Conservation (phyloP, 2,113 vertebrate species). For the Heterochromis multidens region DNA sequence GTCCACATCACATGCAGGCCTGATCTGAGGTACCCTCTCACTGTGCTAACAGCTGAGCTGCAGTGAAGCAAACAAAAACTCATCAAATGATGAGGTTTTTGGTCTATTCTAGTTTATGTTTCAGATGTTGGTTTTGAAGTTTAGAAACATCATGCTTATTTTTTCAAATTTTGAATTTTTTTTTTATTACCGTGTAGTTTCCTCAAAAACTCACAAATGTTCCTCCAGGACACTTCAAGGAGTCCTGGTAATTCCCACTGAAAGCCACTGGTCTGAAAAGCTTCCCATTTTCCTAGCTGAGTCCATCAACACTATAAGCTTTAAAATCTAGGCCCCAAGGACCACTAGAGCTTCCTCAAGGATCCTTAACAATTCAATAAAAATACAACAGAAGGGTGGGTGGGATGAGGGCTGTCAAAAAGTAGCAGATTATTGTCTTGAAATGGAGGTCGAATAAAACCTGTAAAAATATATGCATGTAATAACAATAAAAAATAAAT, state of each 20-base stretch:
- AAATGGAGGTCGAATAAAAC: background rate
- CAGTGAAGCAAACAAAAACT: background rate
- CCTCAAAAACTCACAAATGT: background rate
- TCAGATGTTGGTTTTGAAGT: background rate
- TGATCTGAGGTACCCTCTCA: accelerated
- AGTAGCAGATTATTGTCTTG: background rate
- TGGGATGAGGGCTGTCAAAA: background rate
- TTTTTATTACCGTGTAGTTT: background rate
- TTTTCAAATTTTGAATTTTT: background rate
- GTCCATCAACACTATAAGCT: background rate
- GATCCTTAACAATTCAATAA: too few relatives aligned
- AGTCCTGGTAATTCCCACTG: background rate
- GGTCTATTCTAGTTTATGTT: background rate
- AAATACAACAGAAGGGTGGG: too few relatives aligned
- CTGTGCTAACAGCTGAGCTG: background rate
- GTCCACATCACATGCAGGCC: background rate
- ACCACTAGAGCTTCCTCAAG: background rate
- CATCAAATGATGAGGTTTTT: background rate
- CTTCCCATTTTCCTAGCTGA: background rate
- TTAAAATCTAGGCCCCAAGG: background rate
- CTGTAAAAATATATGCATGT: background rate
- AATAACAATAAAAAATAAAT: background rate
- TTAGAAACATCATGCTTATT: background rate
- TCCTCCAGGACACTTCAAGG: background rate
- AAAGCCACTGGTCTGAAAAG: background rate